These are phyloP conservation scores for Cyclargus thomasi DNA, from an alignment of 1,140 invertebrate genomes.

Conservation along the genomic window DNA sequence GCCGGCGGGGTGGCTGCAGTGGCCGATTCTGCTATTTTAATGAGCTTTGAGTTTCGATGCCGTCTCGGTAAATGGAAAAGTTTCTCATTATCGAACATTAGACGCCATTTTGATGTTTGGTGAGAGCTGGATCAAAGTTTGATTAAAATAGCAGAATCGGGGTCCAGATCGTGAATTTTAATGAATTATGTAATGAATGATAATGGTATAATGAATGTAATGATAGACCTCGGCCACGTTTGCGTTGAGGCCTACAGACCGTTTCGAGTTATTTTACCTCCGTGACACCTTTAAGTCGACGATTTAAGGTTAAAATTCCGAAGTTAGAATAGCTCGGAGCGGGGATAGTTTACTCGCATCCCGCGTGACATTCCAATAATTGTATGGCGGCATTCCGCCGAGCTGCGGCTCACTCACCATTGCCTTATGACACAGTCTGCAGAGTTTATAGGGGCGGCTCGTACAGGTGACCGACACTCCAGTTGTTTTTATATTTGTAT, in stretches of 20 bases:
- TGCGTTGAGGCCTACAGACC: background rate
- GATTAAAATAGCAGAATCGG: constrained; percentile 19
- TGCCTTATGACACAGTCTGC: constrained; percentile 74
- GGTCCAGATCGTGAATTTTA: constrained; percentile 30
- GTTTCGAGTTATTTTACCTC: background rate
- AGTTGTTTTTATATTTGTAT: too few relatives aligned
- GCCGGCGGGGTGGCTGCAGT: constrained; percentile 36
- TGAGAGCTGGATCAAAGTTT: too few relatives aligned
- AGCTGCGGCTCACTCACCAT: constrained; percentile 52
- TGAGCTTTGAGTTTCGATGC: too few relatives aligned
- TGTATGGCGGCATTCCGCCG: constrained; percentile 51
- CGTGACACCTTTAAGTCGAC: background rate
- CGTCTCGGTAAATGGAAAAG: too few relatives aligned
- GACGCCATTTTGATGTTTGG: too few relatives aligned
- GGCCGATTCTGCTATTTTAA: too few relatives aligned
- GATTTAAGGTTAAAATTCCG: constrained; percentile 23
- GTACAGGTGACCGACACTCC: background rate
- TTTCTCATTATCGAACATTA: too few relatives aligned
- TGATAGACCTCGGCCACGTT: too few relatives aligned
- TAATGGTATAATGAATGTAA: background rate
- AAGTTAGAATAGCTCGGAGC: too few relatives aligned
- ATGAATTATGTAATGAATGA: background rate
- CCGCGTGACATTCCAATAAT: constrained; percentile 72
- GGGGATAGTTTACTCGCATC: constrained; percentile 39
- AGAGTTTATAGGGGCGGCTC: constrained; percentile 56